A percentile compares a stretch with the other conserved stretches of the same genome.
phyloP scores from a whole-genome alignment of 2,888 invertebrate genomes.

The Microctonus aethiopoides region DNA sequence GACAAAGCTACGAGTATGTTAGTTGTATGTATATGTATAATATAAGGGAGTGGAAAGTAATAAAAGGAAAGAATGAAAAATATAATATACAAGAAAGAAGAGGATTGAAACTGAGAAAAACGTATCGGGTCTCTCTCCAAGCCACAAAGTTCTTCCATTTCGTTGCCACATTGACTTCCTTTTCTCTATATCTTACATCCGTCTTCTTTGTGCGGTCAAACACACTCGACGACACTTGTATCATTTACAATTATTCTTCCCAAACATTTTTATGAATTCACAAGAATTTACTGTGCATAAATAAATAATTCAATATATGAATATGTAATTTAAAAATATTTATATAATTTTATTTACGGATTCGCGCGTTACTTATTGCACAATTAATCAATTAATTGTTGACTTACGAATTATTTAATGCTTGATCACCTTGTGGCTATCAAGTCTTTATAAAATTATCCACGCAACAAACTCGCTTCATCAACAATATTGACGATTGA shows the following conservation, averaged over 20 bases:
- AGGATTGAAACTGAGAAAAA: constrained; percentile 40
- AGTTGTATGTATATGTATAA: too few relatives aligned
- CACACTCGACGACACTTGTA: not conserved
- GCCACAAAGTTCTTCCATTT: constrained; percentile 19
- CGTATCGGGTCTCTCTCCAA: not conserved
- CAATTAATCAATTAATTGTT: not conserved
- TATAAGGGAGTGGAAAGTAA: not conserved
- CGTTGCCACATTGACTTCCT: constrained; percentile 7
- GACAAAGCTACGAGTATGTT: not conserved
- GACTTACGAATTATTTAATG: not conserved
- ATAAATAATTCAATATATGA: too few relatives aligned
- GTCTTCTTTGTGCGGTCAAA: not conserved
- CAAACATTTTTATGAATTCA: not conserved
- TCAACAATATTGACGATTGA: not conserved
- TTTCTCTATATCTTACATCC: not conserved
- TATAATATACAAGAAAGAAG: not conserved
- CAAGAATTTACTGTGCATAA: too few relatives aligned
- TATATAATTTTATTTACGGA: too few relatives aligned
- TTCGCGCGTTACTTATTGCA: not conserved
- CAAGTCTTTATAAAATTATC: not conserved
- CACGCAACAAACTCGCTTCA: not conserved
- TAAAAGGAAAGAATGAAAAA: not conserved
- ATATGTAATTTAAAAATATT: too few relatives aligned
- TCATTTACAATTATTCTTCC: not conserved
- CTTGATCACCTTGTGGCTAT: not conserved